Evolutionary conservation across 2,888 invertebrate species (phyloP), one percentile per base, ranked within the genome.

Genomic region (Noctua fimbriata): DNA sequence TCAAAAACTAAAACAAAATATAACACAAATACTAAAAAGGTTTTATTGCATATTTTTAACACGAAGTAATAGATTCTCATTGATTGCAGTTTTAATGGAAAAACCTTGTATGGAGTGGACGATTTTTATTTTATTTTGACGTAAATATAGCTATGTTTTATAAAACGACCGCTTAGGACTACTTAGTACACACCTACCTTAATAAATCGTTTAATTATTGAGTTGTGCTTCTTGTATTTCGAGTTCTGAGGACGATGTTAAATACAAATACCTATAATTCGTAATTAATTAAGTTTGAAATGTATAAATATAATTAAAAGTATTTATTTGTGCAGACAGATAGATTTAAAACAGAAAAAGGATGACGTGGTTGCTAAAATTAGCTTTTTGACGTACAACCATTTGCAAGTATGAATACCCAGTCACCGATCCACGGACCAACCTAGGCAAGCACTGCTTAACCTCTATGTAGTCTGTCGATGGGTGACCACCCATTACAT

Each of bases 51-150:
- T 36, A n/a, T 76, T 28, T 70, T 69, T 36, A 1, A 32, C 58
- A 44, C 3, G 55, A 63, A 66, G 21, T 49, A 71, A 18, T 65
- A 60, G 63, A 28, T n/a, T 69, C 47, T 32, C 65, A 66, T 79
- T 85, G 73, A 79, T 83, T 70, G 76, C 73, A 60, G 32, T 55
- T 84, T 82, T 74, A 85, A 85, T 82, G 72, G 85, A 75, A 69
- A 75, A 82, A 7, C 58, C 79, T 63, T 85, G 85, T 85, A 76
- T 5, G 36, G n/a, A 49, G 7, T 44, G 36, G 18, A 28, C 16
- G 67, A 28, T 77, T 78, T 78, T 81, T 58, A 75, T 74, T 81
- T 84, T 84, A 77, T 69, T 81, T 81, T 60, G 44, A 78, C 60
- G 24, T 28, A 36, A 65, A 58, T 70, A 52, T 73, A 6, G 74